Conservation (phyloP, 2,888 invertebrate species). For the Spialia ferax region DNA sequence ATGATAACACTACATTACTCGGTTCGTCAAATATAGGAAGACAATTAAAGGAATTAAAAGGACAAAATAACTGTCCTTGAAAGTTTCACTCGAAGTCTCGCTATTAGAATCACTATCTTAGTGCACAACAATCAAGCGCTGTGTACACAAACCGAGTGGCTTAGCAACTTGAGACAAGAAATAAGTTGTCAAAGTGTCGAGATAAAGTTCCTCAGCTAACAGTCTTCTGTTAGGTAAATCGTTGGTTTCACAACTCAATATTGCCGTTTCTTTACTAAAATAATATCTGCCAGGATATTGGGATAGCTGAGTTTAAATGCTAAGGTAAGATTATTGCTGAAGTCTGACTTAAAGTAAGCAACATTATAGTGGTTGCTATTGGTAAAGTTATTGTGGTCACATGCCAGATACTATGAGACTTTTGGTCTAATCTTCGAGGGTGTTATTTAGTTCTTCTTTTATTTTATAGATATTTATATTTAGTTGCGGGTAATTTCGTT, state of each 20-base stretch:
- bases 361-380: not conserved
- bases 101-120: constrained; percentile 45
- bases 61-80: constrained; percentile 36
- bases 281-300: constrained; percentile 32
- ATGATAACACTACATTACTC: no score
- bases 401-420: no score
- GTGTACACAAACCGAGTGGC: constrained; percentile 75
- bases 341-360: not conserved
- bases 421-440: no score
- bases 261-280: constrained; percentile 59
- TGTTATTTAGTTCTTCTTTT: no score
- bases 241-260: constrained; percentile 84
- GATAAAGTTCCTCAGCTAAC: constrained; percentile 80
- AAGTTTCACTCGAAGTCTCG: constrained; percentile 30
- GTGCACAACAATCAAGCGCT: constrained; percentile 70
- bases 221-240: constrained; percentile 82
- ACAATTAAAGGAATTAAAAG: not conserved
- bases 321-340: constrained; percentile 17
- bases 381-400: not conserved
- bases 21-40: no score
- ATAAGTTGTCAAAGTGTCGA: constrained; percentile 84
- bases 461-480: no score
- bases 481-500: no score
- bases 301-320: constrained; percentile 17
- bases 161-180: constrained; percentile 80